These are phyloP conservation scores for Anhinga anhinga DNA, from an alignment of 2,113 vertebrate genomes.

Conservation along the genomic window DNA sequence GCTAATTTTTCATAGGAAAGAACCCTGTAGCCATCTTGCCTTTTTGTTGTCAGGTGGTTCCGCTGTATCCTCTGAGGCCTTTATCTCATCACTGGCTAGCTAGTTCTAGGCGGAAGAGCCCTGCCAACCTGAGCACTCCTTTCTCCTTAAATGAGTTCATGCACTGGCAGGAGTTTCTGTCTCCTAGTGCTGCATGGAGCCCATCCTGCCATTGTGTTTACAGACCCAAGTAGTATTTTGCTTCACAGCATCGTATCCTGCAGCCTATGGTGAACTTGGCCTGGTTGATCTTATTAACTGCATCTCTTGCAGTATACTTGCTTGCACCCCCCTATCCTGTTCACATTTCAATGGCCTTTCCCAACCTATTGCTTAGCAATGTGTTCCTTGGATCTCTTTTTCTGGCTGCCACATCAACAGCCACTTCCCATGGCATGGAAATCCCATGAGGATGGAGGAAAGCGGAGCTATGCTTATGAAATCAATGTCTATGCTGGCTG, in stretches of 20 bases:
- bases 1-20: not conserved
- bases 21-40: not conserved
- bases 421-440: not conserved
- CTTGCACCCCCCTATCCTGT: not conserved
- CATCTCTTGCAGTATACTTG: not conserved
- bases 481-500: not conserved
- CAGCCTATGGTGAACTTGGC: not conserved
- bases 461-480: not conserved
- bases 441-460: not conserved
- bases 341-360: not conserved
- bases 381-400: not conserved
- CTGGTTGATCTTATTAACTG: not conserved
- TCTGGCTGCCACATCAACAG: not conserved
- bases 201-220: fast-evolving
- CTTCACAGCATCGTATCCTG: fast-evolving
- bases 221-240: not conserved
- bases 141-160: not conserved
- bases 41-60: not conserved
- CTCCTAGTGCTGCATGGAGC: not conserved
- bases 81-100: too few relatives aligned
- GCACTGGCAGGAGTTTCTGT: not conserved
- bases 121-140: not conserved
- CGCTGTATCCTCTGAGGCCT: not conserved
- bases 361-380: not conserved
- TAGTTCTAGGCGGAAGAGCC: not conserved